A percentile compares a stretch with the other conserved stretches of the same genome.
Evolutionary conservation across 2,797 vertebrate genomes (phyloP).

Genomic region (Gymnoscopelus microlampas): DNA sequence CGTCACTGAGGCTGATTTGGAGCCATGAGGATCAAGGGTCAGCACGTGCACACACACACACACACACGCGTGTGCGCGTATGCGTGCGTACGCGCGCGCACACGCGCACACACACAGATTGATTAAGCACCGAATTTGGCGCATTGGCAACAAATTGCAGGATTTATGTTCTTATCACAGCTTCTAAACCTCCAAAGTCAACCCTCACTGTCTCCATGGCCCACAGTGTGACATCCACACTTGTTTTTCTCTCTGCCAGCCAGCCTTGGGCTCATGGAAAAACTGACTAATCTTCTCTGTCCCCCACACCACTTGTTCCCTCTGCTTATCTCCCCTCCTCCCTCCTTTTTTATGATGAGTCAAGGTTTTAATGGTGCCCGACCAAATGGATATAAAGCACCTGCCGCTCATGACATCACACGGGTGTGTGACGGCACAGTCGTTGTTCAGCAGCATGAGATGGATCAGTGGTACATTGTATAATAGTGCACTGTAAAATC

Average conservation of each 20-base stretch:
- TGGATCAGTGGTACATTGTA: constrained; percentile 27
- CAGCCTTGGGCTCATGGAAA: constrained; percentile 83
- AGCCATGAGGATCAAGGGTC: constrained; percentile 81
- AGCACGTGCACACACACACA: not conserved
- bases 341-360: constrained; percentile 70
- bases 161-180: not conserved
- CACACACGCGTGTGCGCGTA: no score
- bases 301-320: constrained; percentile 44
- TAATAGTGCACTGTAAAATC: constrained; percentile 34
- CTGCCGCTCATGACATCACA: constrained; percentile 71
- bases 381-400: constrained; percentile 61
- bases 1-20: constrained; percentile 89
- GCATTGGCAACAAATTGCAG: not conserved
- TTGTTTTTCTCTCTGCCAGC: constrained; percentile 74
- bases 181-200: constrained; percentile 35
- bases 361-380: constrained; percentile 64
- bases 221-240: constrained; percentile 69
- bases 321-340: not conserved
- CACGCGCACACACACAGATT: constrained; percentile 1
- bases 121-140: not conserved
- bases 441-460: constrained; percentile 35
- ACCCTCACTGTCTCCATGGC: constrained; percentile 62
- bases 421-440: constrained; percentile 37
- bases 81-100: not conserved
- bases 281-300: constrained; percentile 73